These are phyloP conservation scores for Chloroceryle amazona DNA, from an alignment of 2,797 vertebrate species.

Conservation along the genomic window DNA sequence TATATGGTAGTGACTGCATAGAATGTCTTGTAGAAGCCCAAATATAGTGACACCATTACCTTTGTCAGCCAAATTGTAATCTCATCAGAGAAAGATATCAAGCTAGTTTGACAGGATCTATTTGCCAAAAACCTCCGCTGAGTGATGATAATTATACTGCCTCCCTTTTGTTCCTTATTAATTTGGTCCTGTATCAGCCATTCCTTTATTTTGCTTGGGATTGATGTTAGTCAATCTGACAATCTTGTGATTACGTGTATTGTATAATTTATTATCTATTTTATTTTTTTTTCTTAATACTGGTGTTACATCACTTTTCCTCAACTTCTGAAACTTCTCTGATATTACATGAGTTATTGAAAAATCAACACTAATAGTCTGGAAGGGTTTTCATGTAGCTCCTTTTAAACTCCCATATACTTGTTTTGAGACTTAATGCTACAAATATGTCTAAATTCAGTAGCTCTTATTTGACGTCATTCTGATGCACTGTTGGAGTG, in stretches of 20 bases:
- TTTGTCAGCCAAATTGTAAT: background rate
- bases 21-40: background rate
- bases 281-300: background rate
- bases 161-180: background rate
- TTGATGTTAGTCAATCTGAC: background rate
- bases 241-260: background rate
- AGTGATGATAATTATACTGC: background rate
- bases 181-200: background rate
- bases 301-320: background rate
- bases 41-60: slow-evolving; percentile 11
- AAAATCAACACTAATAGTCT: background rate
- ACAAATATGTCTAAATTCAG: slow-evolving; percentile 10
- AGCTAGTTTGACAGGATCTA: background rate
- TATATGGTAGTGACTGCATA: slow-evolving; percentile 12
- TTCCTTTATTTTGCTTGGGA: background rate
- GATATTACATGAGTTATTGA: background rate
- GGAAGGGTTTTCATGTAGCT: background rate
- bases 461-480: slow-evolving; percentile 21
- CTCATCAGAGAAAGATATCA: background rate
- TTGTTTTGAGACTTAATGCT: background rate
- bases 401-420: background rate
- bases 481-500: slow-evolving; percentile 23
- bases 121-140: background rate
- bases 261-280: background rate
- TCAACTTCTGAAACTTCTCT: background rate